A percentile compares a stretch with the other conserved stretches of the same genome.
phyloP scores from a whole-genome alignment of 2,113 vertebrate species.

The Meleagris gallopavo region DNA sequence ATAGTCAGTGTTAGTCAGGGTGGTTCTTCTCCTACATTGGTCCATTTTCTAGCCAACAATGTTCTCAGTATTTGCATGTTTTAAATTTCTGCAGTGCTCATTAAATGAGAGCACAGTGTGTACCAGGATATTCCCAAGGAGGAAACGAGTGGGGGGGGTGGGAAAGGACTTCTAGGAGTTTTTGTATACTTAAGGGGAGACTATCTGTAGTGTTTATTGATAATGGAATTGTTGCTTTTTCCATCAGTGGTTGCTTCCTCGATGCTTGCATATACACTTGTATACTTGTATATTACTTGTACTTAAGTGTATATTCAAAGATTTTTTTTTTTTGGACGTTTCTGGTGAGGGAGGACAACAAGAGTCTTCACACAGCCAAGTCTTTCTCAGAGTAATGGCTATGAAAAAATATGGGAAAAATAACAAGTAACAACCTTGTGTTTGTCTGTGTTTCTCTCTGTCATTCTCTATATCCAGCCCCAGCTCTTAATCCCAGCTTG shows the following conservation, averaged over 20 bases:
- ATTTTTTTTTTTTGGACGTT: background rate
- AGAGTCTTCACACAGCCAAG: background rate
- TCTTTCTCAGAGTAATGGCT: background rate
- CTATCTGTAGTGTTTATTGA: background rate
- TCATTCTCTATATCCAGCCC: conserved; percentile 45
- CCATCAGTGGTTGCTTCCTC: background rate
- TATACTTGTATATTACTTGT: background rate
- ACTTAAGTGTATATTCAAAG: background rate
- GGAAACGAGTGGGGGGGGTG: too few species aligned
- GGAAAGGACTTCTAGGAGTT: too few species aligned
- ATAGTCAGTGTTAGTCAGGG: background rate
- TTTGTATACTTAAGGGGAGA: background rate
- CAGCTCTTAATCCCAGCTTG: conserved; percentile 59
- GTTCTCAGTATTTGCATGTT: background rate
- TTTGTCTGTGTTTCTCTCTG: conserved; percentile 59
- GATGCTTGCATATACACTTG: background rate
- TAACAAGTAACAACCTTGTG: conserved; percentile 52
- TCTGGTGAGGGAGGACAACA: background rate
- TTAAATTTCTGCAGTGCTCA: background rate
- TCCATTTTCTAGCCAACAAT: background rate
- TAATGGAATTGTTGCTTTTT: background rate
- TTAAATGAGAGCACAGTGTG: background rate
- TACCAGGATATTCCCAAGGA: background rate
- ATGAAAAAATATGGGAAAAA: background rate
- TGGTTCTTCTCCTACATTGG: background rate